Conservation (phyloP, 2,888 invertebrate species). For the Brachyptera putata region DNA sequence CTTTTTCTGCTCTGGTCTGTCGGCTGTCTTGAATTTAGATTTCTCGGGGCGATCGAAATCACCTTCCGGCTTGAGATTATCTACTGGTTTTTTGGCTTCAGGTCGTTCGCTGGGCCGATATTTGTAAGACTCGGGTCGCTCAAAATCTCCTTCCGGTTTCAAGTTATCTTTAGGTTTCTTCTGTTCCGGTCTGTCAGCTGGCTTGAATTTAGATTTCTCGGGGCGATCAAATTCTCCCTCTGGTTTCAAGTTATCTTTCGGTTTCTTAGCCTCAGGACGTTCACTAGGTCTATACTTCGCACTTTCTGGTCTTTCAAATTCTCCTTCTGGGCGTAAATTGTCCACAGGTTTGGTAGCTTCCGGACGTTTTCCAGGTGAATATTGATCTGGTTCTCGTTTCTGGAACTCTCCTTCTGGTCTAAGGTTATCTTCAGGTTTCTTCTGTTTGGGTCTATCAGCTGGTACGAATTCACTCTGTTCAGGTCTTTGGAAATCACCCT, state of each 20-base stretch:
- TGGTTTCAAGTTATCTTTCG: slow-evolving; percentile 48
- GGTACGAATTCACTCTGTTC: slow-evolving; percentile 36
- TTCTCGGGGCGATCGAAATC: slow-evolving; percentile 41
- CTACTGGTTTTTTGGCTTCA: slow-evolving; percentile 58
- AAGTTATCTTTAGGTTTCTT: slow-evolving; percentile 38
- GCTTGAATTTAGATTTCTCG: slow-evolving; percentile 36
- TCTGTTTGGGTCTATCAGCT: slow-evolving; percentile 28
- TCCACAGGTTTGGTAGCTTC: slow-evolving; percentile 39
- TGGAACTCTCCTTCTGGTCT: slow-evolving; percentile 51
- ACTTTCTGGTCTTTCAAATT: slow-evolving; percentile 39
- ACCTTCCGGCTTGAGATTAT: slow-evolving; percentile 48
- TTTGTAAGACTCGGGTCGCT: slow-evolving; percentile 41
- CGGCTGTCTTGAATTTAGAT: slow-evolving; percentile 32
- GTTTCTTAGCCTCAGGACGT: slow-evolving; percentile 41
- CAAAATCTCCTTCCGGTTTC: slow-evolving; percentile 51
- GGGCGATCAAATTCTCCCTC: slow-evolving; percentile 49
- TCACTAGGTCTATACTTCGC: slow-evolving; percentile 45
- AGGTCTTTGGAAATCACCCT: slow-evolving; percentile 47
- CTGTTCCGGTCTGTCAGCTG: slow-evolving; percentile 41
- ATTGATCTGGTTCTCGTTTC: slow-evolving; percentile 41
- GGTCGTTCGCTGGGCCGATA: slow-evolving; percentile 57
- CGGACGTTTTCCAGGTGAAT: slow-evolving; percentile 50
- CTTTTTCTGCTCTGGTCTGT: slow-evolving; percentile 30
- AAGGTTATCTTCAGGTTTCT: slow-evolving; percentile 36
- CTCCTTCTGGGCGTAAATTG: slow-evolving; percentile 43